Conservation (phyloP, 2,797 vertebrate species). For the Hylomyscus alleni region DNA sequence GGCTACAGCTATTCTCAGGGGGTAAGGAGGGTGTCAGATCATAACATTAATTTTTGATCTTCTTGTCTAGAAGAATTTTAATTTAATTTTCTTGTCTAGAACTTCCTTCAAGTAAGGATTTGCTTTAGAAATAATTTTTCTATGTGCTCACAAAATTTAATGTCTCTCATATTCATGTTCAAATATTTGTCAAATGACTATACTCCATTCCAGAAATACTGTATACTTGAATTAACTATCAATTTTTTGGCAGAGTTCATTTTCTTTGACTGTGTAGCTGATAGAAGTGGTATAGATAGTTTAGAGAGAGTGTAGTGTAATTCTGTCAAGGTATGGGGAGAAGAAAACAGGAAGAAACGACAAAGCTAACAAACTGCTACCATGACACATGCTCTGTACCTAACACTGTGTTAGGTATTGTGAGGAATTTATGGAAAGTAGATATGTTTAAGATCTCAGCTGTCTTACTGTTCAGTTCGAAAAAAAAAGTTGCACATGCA, state of each 20-base stretch:
- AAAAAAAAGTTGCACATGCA: not conserved
- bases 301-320: not conserved
- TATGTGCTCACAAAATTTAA: conserved; percentile 4
- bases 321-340: not conserved
- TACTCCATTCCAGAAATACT: conserved; percentile 8
- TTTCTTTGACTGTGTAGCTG: conserved; percentile 16
- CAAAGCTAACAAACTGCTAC: conserved; percentile 16
- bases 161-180: not conserved
- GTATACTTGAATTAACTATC: conserved; percentile 9
- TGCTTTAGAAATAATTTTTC: conserved; percentile 38
- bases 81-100: conserved; percentile 34
- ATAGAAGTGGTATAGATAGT: not conserved
- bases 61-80: conserved; percentile 15
- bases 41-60: not conserved
- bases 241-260: conserved; percentile 18
- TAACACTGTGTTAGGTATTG: not conserved
- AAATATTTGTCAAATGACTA: conserved; percentile 57
- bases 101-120: not conserved
- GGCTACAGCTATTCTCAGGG: not conserved
- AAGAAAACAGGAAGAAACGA: not conserved
- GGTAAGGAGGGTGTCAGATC: not conserved
- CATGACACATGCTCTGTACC: not conserved
- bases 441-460: not conserved
- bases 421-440: conserved; percentile 54
- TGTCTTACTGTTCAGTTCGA: conserved; percentile 7